Base-by-base conservation (phyloP, 2,888 invertebrate genomes). In the Paralinhomoeus sp. region DNA sequence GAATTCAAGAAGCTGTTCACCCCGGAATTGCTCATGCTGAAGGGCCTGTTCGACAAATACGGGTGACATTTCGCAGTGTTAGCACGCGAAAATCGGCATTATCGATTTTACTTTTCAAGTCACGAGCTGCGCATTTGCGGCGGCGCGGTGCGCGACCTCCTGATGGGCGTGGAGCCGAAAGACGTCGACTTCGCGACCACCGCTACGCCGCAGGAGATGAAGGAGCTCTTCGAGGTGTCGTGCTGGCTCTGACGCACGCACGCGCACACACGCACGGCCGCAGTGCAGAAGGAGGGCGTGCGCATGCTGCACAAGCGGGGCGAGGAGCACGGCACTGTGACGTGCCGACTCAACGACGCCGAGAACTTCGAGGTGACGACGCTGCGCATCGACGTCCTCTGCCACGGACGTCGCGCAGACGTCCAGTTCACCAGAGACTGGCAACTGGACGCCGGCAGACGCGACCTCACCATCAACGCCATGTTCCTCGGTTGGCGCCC, bases 131-230 rank as follows among this genome's bases (percentile, higher is more conserved):
- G 93, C 53, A 40, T 40, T 17, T 27, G 31, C 31, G 40, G 97
- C 39, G 97, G 97, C 5, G 89, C 93, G 20, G 93, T 99, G 1
- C 73, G 81, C 68, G 73, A 71, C 51, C 52, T 69, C n/a, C 51
- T 70, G 35, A 57, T 68, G 55, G 56, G 56, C 36, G 53, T 54
- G 15, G 41, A 68, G 51, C 87, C 89, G 1, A 78, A 78, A 58
- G 97, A 99, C 66, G 67, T 99, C 41, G 97, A 99, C 67, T 89
- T 99, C 69, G 97, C 97, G 0, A 89, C 93, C 7, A 80, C 78
- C 18, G 97, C 97, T 12, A 93, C 91, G 1, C 97, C 97, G 0
- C 72, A 75, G 18, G 73, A 97, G 68, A 91, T 99, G 91, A 87
- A 84, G 62, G 73, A 75, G 34, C 82, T 93, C 77, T 89, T 93